phyloP scores from a whole-genome alignment of 2,113 vertebrate species.

The Pituophis catenifer region DNA sequence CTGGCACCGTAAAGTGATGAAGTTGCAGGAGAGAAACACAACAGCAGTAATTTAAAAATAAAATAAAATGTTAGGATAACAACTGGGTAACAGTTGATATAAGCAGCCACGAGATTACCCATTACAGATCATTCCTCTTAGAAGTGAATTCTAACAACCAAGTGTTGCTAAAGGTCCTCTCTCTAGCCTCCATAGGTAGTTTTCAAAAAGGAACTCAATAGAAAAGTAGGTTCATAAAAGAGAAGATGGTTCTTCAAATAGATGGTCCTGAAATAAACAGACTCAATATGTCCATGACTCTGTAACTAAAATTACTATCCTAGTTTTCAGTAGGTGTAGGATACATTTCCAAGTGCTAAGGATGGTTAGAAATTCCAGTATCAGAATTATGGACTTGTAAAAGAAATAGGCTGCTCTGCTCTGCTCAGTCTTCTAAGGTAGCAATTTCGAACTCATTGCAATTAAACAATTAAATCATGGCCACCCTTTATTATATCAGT shows the following conservation, averaged over 20 bases:
- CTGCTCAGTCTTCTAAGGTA: not conserved
- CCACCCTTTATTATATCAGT: slow-evolving; percentile 15
- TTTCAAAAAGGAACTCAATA: not conserved
- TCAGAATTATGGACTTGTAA: not conserved
- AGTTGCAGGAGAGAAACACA: not conserved
- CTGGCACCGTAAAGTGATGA: not conserved
- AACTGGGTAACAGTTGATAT: not conserved
- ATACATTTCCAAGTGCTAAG: not conserved
- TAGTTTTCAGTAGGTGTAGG: not conserved
- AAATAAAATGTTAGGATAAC: not conserved
- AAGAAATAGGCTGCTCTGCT: not conserved
- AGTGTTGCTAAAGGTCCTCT: not conserved
- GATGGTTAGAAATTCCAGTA: not conserved
- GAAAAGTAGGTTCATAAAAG: not conserved
- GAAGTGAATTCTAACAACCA: not conserved
- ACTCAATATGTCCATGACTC: not conserved
- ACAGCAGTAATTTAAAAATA: not conserved
- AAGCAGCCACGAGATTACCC: not conserved
- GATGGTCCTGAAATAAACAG: not conserved
- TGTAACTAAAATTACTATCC: not conserved
- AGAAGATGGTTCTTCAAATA: not conserved
- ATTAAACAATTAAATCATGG: not conserved
- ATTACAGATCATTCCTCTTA: not conserved
- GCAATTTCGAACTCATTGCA: not conserved
- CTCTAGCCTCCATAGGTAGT: not conserved